phyloP scores from a whole-genome alignment of 1,140 invertebrate species.

The Caenorhabditis elegans region WBcel235 BX284605.5:15518501-15519000 shows the following conservation, averaged over 20 bases:
- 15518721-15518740: slow-evolving; percentile 57
- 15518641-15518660: slow-evolving; percentile 46
- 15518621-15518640: too few species aligned
- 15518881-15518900: too few species aligned
- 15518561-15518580: background rate
- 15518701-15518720: slow-evolving; percentile 56
- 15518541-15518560: background rate
- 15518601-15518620: too few species aligned
- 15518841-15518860: too few species aligned
- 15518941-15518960: too few species aligned
- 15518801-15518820: background rate
- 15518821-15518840: too few species aligned
- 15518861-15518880: too few species aligned
- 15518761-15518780: slow-evolving; percentile 59
- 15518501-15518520: background rate
- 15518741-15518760: slow-evolving; percentile 47
- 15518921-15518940: too few species aligned
- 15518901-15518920: too few species aligned
- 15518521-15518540: background rate
- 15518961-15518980: too few species aligned
- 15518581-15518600: background rate
- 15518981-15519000: too few species aligned
- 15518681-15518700: slow-evolving; percentile 59
- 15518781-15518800: slow-evolving; percentile 57
- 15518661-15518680: slow-evolving; percentile 53